These are phyloP conservation scores for Cryptotis parvus DNA, from an alignment of 2,113 vertebrate species.

Conservation along the genomic window DNA sequence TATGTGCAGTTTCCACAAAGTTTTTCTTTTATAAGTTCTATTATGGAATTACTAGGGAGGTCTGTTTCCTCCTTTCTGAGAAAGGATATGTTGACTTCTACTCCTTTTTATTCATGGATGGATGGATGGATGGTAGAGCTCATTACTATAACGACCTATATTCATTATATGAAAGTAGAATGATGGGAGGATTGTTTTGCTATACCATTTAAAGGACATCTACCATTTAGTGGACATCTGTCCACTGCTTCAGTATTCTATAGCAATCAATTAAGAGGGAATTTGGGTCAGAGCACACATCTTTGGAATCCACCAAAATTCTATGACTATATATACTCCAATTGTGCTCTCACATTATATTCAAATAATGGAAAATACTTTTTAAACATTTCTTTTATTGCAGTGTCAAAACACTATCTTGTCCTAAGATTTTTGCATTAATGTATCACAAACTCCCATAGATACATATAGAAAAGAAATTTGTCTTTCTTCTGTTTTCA, in stretches of 20 bases:
- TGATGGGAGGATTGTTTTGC: not conserved
- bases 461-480: not conserved
- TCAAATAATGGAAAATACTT: conserved; percentile 3
- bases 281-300: too few species aligned
- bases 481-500: not conserved
- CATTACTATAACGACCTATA: not conserved
- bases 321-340: too few species aligned
- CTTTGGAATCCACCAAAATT: too few species aligned
- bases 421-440: not conserved
- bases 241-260: not conserved
- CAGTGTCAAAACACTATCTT: not conserved
- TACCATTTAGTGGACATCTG: not conserved
- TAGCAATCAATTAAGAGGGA: not conserved
- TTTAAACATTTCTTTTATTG: conserved; percentile 19
- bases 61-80: not conserved
- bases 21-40: not conserved
- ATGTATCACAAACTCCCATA: not conserved
- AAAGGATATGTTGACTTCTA: not conserved
- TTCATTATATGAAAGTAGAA: not conserved
- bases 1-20: not conserved
- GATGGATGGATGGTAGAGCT: not conserved
- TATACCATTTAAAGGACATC: not conserved
- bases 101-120: not conserved
- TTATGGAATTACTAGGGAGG: not conserved
- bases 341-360: not conserved